A percentile compares a stretch with the other conserved stretches of the same genome.
These are phyloP conservation scores for Marmota monax DNA, from an alignment of 2,113 vertebrate species.

Conservation along the genomic window DNA sequence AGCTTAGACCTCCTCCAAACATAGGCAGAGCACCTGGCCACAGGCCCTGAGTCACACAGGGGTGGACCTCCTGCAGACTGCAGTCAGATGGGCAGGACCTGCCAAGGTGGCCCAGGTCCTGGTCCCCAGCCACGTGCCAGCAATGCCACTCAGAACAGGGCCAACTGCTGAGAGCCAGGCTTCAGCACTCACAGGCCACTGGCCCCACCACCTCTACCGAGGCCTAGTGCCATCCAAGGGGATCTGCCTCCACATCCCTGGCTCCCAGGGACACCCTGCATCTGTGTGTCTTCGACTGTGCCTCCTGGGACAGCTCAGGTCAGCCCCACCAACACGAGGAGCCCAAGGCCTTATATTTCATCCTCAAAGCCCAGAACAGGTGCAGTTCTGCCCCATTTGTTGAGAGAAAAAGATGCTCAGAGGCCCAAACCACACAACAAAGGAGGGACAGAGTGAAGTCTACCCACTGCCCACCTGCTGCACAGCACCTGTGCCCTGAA, in stretches of 20 bases:
- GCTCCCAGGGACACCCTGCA: fast-evolving
- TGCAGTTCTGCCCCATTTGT: background rate
- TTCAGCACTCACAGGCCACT: no score
- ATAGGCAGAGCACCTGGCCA: background rate
- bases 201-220: background rate
- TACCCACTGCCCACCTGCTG: fast-evolving
- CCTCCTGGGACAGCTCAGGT: fast-evolving
- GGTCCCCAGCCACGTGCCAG: fast-evolving
- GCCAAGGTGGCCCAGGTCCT: no score
- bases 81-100: no score
- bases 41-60: no score
- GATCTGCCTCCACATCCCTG: background rate
- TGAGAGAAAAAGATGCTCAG: background rate
- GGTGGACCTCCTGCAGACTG: fast-evolving
- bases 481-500: background rate
- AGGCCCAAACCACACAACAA: background rate
- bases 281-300: background rate
- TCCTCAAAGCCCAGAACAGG: background rate
- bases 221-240: fast-evolving
- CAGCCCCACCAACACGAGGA: no score
- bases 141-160: fast-evolving
- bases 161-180: background rate
- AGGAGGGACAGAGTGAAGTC: fast-evolving
- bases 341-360: background rate
- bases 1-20: background rate